These are phyloP conservation scores for Actinostola sp. DNA, from an alignment of 92 coral and sea anemone genomes.

Conservation along the genomic window DNA sequence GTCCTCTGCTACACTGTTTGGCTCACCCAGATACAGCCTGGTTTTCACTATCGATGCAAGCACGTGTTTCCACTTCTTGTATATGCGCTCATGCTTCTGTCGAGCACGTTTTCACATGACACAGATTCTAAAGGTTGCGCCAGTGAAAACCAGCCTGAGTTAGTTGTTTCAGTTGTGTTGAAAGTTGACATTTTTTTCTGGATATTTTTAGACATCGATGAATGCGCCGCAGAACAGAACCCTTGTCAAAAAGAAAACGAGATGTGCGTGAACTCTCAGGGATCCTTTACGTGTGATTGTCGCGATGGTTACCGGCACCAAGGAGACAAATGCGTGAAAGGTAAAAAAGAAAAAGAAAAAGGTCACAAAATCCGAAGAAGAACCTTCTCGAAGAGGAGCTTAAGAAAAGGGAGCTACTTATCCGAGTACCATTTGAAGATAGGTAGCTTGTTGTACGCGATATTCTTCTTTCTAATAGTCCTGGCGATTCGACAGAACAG, in stretches of 20 bases:
- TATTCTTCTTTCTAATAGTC: constrained; percentile 78
- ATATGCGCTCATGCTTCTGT: no score
- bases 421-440: constrained; percentile 72
- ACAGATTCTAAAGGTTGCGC: no score
- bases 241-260: constrained; percentile 74
- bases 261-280: constrained; percentile 73
- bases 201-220: constrained; percentile 81
- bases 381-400: constrained; percentile 74
- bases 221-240: constrained; percentile 62
- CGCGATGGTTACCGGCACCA: constrained; percentile 73
- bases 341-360: constrained; percentile 79
- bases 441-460: constrained; percentile 84
- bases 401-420: constrained; percentile 60
- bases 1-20: no score
- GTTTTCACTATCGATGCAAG: no score
- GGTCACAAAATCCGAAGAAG: constrained; percentile 60
- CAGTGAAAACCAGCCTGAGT: no score
- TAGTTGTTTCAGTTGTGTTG: no score
- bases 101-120: no score
- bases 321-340: constrained; percentile 79
- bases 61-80: no score
- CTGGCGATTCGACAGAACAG: constrained; percentile 74
- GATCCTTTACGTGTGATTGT: constrained; percentile 85
- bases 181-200: neutral
- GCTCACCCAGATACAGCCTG: no score